Evolutionary conservation across 1,140 invertebrate species (phyloP), one percentile per base, ranked within the genome.

Genomic region (Coptotermes formosanus): DNA sequence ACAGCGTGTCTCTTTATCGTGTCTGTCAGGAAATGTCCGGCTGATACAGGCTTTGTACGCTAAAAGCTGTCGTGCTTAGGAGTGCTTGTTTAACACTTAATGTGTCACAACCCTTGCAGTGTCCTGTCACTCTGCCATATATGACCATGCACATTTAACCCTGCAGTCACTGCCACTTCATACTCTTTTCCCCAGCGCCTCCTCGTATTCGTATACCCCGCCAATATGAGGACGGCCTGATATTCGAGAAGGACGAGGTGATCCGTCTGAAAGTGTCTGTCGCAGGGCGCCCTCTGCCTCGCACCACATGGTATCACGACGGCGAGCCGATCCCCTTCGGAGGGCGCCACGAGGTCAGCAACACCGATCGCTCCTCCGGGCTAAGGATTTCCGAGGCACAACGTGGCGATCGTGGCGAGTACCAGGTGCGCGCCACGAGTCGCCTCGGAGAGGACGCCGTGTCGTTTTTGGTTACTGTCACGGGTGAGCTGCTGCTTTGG

Each of bases 231-330:
- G 97, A 98, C 85, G 96, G 97, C 16, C 91, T 97, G 11, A 93
- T 97, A 48, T 97, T 97, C 88, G 97, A 98, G 90, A 95, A 97
- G 85, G 96, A 96, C 85, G 97, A 98, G 92, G 95, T 95, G 6
- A 93, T 99, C 52, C 94, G 96, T 84, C 90, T 99, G 4, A 98
- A 97, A 91, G 96, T 98, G 82, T 96, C 97, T 3, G 94, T 98
- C 86, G 96, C 96, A 52, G 98, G 97, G 16, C 94, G 96, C 89
- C 98, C 98, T 12, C 91, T 94, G 64, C 97, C 98, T 1, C 92
- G 91, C 11, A 93, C 97, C 0, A 94, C 94, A 81, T 99, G 98
- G 98, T 93, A 94, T 55, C 96, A 98, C 89, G 95, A 99, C 88
- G 96, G 96, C 25, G 95, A 97, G 88, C 90, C 92, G 4, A 92